A percentile compares a stretch with the other conserved stretches of the same genome.
These are phyloP conservation scores for Phenganax stokvisi DNA, from an alignment of 92 coral and sea anemone species.

Conservation along the genomic window DNA sequence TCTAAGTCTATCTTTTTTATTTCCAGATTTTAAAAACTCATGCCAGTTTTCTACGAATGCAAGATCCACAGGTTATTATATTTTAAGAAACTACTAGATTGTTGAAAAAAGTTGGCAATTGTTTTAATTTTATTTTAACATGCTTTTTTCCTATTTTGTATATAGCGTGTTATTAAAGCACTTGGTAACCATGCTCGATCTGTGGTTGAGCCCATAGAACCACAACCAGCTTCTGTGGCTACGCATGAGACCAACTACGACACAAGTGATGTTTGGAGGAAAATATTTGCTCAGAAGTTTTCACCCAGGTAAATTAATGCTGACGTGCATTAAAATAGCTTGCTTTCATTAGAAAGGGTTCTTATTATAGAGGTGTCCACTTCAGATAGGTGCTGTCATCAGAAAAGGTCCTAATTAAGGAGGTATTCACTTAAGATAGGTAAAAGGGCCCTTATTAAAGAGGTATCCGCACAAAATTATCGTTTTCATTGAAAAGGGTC, in stretches of 20 bases:
- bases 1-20: background rate
- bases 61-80: constrained; percentile 67
- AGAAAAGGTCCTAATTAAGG: too few species aligned
- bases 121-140: too few species aligned
- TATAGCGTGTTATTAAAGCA: constrained; percentile 68
- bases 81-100: too few species aligned
- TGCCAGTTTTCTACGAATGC: constrained; percentile 80
- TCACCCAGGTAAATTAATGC: constrained; percentile 16
- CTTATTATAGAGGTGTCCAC: too few species aligned
- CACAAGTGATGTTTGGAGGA: constrained; percentile 93
- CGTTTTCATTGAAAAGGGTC: too few species aligned
- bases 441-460: too few species aligned
- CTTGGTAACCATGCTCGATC: constrained; percentile 86
- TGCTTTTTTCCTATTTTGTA: background rate
- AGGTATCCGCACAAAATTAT: too few species aligned
- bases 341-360: too few species aligned
- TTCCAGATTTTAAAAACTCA: constrained; percentile 76
- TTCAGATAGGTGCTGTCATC: too few species aligned
- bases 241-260: constrained; percentile 88
- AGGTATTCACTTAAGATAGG: too few species aligned
- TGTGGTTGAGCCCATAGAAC: constrained; percentile 74
- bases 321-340: too few species aligned
- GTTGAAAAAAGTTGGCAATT: too few species aligned
- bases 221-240: constrained; percentile 77
- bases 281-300: constrained; percentile 77